Percentiles rank a stretch among this genome's conserved stretches.
Evolutionary conservation across 2,797 vertebrate species (phyloP).

Genomic region (Monodelphis domestica): DNA sequence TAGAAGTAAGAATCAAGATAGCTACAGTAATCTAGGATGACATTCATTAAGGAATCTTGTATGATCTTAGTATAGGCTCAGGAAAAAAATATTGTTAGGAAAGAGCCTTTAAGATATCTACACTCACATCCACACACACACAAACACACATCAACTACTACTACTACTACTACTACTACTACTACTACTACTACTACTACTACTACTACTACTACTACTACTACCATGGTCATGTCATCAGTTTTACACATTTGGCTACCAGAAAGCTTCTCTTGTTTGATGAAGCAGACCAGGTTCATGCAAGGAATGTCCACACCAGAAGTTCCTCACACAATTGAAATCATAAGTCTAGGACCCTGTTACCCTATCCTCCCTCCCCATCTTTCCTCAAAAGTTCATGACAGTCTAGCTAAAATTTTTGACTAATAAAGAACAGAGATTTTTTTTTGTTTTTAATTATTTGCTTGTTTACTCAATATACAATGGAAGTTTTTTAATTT

Average conservation of each 20-base stretch:
- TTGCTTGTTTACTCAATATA: slow-evolving; percentile 32
- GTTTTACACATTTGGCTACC: background rate
- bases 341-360: background rate
- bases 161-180: too few species aligned
- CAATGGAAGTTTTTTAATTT: too few species aligned
- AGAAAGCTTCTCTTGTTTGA: background rate
- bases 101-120: background rate
- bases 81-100: background rate
- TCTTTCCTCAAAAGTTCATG: background rate
- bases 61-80: background rate
- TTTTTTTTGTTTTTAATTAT: slow-evolving; percentile 43
- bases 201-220: too few species aligned
- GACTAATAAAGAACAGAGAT: slow-evolving; percentile 5
- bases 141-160: too few species aligned
- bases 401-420: background rate
- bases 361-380: background rate
- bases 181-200: too few species aligned
- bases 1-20: background rate
- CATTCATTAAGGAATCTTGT: background rate
- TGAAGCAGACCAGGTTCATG: background rate
- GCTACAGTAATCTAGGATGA: background rate
- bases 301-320: background rate
- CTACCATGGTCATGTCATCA: background rate
- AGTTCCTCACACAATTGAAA: background rate
- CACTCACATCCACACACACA: too few species aligned